phyloP scores from a whole-genome alignment of 2,113 vertebrate species.

The Saimiri boliviensis region DNA sequence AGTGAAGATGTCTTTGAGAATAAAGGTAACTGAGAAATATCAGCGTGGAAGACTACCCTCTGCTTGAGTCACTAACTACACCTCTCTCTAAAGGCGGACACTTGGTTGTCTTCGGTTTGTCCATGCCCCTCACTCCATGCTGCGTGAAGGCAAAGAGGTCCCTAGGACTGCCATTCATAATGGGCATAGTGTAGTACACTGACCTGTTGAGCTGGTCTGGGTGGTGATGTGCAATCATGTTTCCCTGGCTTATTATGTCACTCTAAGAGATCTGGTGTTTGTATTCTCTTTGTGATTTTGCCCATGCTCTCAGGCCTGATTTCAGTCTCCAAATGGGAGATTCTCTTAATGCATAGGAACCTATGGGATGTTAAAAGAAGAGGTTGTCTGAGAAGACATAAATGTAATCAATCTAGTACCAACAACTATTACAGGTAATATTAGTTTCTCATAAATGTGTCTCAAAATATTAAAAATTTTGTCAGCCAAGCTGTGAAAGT shows the following conservation, averaged over 20 bases:
- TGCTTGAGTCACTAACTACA: neutral
- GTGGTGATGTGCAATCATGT: no score
- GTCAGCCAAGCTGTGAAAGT: neutral
- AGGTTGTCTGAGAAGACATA: neutral
- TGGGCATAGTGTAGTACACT: no score
- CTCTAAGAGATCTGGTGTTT: neutral
- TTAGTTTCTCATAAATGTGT: neutral
- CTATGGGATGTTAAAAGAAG: neutral
- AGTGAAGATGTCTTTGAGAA: neutral
- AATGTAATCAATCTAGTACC: neutral
- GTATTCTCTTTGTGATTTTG: neutral
- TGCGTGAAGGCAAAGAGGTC: neutral
- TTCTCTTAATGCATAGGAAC: neutral
- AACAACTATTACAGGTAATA: neutral
- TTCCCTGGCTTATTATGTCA: neutral
- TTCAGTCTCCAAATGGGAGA: neutral
- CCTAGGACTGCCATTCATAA: neutral
- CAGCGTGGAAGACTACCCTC: neutral
- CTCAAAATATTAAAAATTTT: neutral
- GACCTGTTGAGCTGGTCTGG: neutral
- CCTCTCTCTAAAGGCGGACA: neutral
- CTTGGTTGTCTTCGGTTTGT: neutral
- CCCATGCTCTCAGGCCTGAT: neutral
- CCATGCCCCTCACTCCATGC: neutral
- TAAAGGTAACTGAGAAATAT: no score